Evolutionary conservation across 2,797 vertebrate species (phyloP), one percentile per base, ranked within the genome.

Genomic region (Sternotherus odoratus): DNA sequence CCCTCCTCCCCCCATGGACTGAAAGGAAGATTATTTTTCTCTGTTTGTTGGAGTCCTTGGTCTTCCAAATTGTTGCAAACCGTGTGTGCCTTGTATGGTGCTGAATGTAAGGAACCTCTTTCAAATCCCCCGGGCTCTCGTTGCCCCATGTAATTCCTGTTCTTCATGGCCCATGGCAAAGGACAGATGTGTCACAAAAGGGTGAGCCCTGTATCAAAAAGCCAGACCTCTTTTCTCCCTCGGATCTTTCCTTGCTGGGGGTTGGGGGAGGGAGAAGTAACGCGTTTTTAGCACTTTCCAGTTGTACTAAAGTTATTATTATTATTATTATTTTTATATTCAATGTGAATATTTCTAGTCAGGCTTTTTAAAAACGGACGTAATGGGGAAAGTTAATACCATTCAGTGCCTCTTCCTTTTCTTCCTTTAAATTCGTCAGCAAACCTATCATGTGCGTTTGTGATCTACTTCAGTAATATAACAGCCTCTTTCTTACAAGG

Each of bases 241-340:
- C 82, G 92, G 88, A 95, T 95, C 93, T 97, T 95, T 96, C 69
- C 72, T 33, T 96, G 88, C 89, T 96, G 87, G 88, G 92, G 86
- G 82, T 53, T 39, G 28, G 43, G 92, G 92, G 93, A 93, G 96
- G 96, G 96, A 95, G 91, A 94, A 94, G 56, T 92, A 95, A 96
- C 0, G 19, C 94, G 87, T 92, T 97, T 96, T 97, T 95, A 98
- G 98, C 98, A 98, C 98, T 98, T 98, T 98, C 91, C 96, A 94
- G 97, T 97, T 98, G 97, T 98, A 98, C 96, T 97, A 97, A 98
- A 98, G 97, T 98, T 96, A 96, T 94, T 96, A 30, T 88, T 88
- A n/a, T 98, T 96, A 96, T 94, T 96, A 77, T 96, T 97, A 97
- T 98, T 98, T 98, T 98, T 98, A 96, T 98, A 98, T 96, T 97